A percentile compares a stretch with the other conserved stretches of the same genome.
These are phyloP conservation scores for Baryphthengus martii DNA, from an alignment of 2,113 vertebrate species.

Conservation along the genomic window DNA sequence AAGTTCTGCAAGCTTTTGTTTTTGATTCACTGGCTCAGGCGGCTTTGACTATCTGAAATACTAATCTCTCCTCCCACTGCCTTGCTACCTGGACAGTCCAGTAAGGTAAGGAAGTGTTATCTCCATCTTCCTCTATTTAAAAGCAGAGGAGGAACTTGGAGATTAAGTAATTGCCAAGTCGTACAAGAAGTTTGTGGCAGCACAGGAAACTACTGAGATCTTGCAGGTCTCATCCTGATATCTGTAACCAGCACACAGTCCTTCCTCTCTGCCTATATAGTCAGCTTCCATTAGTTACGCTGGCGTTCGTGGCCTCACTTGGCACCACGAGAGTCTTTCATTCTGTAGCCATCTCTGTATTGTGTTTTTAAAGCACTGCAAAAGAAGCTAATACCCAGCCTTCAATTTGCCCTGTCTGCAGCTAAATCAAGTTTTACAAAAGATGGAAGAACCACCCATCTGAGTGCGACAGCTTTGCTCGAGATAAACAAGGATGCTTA, in stretches of 20 bases:
- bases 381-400: not conserved
- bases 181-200: not conserved
- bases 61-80: not conserved
- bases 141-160: conserved; percentile 2
- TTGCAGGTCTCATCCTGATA: not conserved
- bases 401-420: not conserved
- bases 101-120: not conserved
- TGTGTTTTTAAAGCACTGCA: not conserved
- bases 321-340: not conserved
- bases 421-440: not conserved
- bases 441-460: not conserved
- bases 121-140: conserved; percentile 5
- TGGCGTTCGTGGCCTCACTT: not conserved
- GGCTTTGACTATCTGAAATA: conserved; percentile 6
- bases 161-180: conserved; percentile 13
- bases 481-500: not conserved
- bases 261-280: not conserved
- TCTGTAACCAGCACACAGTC: not conserved
- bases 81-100: not conserved
- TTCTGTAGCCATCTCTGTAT: not conserved
- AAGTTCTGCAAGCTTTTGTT: not conserved
- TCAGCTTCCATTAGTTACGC: not conserved
- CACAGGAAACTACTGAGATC: conserved; percentile 28
- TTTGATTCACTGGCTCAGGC: not conserved
- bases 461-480: not conserved